A percentile compares a stretch with the other conserved stretches of the same genome.
Evolutionary conservation across 2,797 vertebrate species (phyloP).

Genomic region (Spinus olivaceus): DNA sequence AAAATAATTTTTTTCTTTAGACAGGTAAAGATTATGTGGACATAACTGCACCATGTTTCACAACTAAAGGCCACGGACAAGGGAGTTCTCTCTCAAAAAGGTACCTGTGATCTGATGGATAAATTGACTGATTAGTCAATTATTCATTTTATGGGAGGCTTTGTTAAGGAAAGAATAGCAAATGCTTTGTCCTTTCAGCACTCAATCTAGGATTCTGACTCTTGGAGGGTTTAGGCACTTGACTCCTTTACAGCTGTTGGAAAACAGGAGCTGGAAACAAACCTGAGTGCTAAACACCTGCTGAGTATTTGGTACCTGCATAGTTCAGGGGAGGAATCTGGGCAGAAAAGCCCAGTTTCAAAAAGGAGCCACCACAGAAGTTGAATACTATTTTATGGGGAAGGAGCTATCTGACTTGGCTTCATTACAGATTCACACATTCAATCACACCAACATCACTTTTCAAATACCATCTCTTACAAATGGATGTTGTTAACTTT

Average conservation of each 20-base stretch:
- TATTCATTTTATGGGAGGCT: not conserved
- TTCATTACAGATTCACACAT: conserved; percentile 78
- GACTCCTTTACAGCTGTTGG: not conserved
- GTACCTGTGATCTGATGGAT: not conserved
- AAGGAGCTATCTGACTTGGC: conserved; percentile 71
- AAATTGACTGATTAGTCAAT: not conserved
- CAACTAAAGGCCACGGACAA: not conserved
- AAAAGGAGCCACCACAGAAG: conserved; percentile 53
- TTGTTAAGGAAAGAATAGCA: not conserved
- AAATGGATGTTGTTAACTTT: conserved; percentile 76
- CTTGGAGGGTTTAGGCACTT: not conserved
- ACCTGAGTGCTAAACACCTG: not conserved
- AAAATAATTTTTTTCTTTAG: not conserved
- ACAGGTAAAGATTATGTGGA: not conserved
- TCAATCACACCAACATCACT: conserved; percentile 76
- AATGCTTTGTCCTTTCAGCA: not conserved
- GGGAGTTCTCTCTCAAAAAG: not conserved
- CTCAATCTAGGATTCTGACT: not conserved
- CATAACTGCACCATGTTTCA: not conserved
- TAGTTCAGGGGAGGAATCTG: not conserved
- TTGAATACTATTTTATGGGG: conserved; percentile 67
- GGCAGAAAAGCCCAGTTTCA: conserved; percentile 38
- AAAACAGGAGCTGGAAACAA: not conserved
- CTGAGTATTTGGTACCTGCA: not conserved
- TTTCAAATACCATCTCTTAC: conserved; percentile 77